phyloP scores from a whole-genome alignment of 2,797 vertebrate genomes.

The Xiphorhynchus erythropygius region DNA sequence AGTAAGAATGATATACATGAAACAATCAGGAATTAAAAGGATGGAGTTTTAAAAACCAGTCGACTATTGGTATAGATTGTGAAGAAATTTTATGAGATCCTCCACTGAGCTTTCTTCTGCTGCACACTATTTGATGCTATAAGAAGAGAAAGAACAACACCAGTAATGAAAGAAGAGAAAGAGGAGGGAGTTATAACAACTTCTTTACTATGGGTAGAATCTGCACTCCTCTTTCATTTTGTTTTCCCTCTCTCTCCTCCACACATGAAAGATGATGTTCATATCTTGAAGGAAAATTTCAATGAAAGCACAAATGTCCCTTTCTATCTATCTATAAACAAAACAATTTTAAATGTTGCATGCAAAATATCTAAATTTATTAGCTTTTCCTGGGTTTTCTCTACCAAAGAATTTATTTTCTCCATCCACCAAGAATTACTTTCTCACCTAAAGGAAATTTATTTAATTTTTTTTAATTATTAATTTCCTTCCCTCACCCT shows the following conservation, averaged over 20 bases:
- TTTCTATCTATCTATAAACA: background rate
- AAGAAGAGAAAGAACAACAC: background rate
- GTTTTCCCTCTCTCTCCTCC: background rate
- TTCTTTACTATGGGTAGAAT: background rate
- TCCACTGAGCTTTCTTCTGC: background rate
- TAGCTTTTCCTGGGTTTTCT: background rate
- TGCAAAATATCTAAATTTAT: background rate
- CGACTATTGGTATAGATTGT: fast-evolving
- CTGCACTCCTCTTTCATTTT: background rate
- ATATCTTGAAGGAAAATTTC: background rate
- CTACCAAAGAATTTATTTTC: background rate
- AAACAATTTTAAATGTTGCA: background rate
- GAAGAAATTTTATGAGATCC: background rate
- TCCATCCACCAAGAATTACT: background rate
- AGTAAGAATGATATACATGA: background rate
- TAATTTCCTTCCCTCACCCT: fast-evolving
- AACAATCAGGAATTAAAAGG: background rate
- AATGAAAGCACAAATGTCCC: background rate
- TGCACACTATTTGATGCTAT: background rate
- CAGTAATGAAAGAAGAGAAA: background rate
- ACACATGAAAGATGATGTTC: background rate
- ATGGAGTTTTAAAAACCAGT: background rate
- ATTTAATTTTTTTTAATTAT: background rate
- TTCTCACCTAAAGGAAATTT: background rate
- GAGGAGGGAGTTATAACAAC: background rate